A percentile compares a stretch with the other conserved stretches of the same genome.
These are phyloP conservation scores for Helicoverpa armigera DNA, from an alignment of 1,140 invertebrate genomes.

Conservation along the genomic window DNA sequence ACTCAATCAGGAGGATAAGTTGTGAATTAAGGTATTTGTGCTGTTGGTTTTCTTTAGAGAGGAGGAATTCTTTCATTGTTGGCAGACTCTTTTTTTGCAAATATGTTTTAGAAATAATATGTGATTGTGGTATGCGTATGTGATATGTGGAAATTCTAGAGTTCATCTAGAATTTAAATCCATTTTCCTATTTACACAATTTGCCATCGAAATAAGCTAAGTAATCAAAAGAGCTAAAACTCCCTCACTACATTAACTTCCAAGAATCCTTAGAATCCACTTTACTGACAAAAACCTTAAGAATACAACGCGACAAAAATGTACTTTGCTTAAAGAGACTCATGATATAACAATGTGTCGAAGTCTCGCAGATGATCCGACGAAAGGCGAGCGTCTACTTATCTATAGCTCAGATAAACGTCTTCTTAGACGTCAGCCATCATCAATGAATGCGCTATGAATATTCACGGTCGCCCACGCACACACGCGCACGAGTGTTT, in stretches of 20 bases:
- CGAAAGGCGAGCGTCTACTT: conserved; percentile 26
- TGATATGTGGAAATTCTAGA: too few species aligned
- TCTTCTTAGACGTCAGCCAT: conserved; percentile 33
- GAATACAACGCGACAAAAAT: not conserved
- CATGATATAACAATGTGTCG: not conserved
- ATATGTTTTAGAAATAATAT: not conserved
- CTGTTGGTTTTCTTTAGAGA: not conserved
- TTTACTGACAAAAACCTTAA: not conserved
- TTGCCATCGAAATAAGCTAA: too few species aligned
- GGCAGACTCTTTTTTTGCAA: not conserved
- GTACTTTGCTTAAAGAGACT: not conserved
- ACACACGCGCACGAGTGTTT: conserved; percentile 12
- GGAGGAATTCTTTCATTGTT: conserved; percentile 2
- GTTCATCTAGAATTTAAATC: too few species aligned
- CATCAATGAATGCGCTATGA: conserved; percentile 53
- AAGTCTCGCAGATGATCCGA: conserved; percentile 4
- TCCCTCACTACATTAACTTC: too few species aligned
- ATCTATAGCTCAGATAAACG: conserved; percentile 42
- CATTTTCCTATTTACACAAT: too few species aligned
- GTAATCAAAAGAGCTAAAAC: too few species aligned
- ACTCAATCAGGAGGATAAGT: conserved; percentile 31
- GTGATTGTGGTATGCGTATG: too few species aligned
- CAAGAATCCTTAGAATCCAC: too few species aligned
- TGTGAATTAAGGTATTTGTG: conserved; percentile 26
- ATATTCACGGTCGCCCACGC: conserved; percentile 51